Evolutionary conservation across 2,888 invertebrate species (phyloP), one percentile per base, ranked within the genome.

Genomic region (Cordilura impudica): DNA sequence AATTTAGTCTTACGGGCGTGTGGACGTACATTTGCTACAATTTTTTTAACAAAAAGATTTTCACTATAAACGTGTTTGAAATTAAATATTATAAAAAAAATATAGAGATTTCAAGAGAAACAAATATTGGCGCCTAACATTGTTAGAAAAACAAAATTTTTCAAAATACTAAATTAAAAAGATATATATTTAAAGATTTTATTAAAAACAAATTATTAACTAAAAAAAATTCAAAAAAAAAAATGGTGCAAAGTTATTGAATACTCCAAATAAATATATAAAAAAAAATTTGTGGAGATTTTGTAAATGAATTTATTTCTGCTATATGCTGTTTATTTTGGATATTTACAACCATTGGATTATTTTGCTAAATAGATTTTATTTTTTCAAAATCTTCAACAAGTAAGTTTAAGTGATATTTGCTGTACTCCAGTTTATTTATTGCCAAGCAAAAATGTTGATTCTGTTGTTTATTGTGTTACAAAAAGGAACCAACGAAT

Each of bases 1-100:
- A 77, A 84, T 82, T 60, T 83, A 82, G 84, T 83, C 84, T 85
- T 83, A 60, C 81, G 83, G 71, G 83, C 82, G 86, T 84, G 77
- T 81, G 79, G 87, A 86, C 86, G 87, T 84, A 54, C 8, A 29
- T n/a, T 39, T 31, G 10, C n/a, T n/a, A 39, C 4, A n/a, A 60
- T 43, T 54, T 75, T 35, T 10, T 63, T 35, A n/a, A 39, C 0
- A 39, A n/a, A 39, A 39, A 39, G 5, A 8, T 31, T 39, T n/a
- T 39, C n/a, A 39, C 35, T 39, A n/a, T 35, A 51, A 14, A 49
- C 49, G 19, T 49, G 35, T 49, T n/a, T 49, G 61, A 1, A 16
- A 63, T 19, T 43, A 63, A 23, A 53, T 53, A 49, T 31, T 10
- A 35, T 3, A 35, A 39, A 39, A n/a, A 39, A 39, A 39, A 4